Conservation (phyloP, 2,797 vertebrate species). For the Nasua narica region DNA sequence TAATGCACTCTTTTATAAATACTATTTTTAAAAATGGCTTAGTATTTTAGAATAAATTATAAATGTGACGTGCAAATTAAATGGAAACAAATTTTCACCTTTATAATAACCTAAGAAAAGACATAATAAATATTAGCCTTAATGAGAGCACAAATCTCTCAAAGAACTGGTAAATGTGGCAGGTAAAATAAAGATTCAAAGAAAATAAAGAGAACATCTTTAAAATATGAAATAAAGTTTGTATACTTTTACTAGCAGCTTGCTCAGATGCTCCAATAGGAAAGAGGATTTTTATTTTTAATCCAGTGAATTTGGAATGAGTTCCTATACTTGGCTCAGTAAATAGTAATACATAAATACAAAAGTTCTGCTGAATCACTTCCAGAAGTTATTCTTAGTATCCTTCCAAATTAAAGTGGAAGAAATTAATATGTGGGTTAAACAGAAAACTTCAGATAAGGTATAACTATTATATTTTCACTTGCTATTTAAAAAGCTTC, state of each 20-base stretch:
- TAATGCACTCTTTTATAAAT: not conserved
- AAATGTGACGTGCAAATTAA: not conserved
- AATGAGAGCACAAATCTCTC: not conserved
- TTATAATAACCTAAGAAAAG: not conserved
- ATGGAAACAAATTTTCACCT: not conserved
- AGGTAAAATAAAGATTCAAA: not conserved
- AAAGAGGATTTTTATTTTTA: conserved; percentile 37
- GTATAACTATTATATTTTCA: not conserved
- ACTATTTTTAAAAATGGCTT: not conserved
- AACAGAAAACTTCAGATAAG: conserved; percentile 21
- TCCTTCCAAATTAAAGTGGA: conserved; percentile 10
- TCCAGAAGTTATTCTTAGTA: not conserved
- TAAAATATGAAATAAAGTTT: not conserved
- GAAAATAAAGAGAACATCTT: not conserved
- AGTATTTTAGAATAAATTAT: conserved; percentile 11
- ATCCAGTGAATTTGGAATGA: conserved; percentile 30
- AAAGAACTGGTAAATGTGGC: not conserved
- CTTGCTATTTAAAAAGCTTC: not conserved
- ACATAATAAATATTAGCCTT: not conserved
- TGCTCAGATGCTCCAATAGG: not conserved
- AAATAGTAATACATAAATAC: not conserved
- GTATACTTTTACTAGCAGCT: not conserved
- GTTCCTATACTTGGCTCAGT: not conserved
- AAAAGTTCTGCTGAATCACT: conserved; percentile 33
- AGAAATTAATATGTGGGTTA: not conserved